Evolutionary conservation across 1,140 invertebrate genomes (phyloP), one percentile per base, ranked within the genome.

Genomic region (Protaetia brevitarsis): DNA sequence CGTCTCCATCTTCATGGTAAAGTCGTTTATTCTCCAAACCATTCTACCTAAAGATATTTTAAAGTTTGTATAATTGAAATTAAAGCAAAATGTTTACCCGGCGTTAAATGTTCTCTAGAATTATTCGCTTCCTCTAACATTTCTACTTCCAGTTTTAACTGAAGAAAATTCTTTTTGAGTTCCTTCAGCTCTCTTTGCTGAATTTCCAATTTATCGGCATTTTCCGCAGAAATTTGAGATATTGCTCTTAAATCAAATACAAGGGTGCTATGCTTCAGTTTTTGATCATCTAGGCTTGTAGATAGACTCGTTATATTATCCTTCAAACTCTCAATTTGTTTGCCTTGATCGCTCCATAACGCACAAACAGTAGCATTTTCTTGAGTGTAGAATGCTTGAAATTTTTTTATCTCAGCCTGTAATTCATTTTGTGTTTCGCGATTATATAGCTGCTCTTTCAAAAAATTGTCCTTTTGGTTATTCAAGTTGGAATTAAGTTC

Each of bases 11-110:
- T 88, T 86, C 10, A 83, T 78, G 1, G 82, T 75, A 68, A 86
- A 88, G 58, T 86, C 81, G 67, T 85, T 84, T 66, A 91, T 87
- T 69, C 85, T 81, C 88, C 88, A 91, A 28, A 90, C 79, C 4
- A 89, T 73, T 29, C 85, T 83, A 7, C 88, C 88, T 83, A 65
- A 68, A 70, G 16, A 16, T 37, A 64, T 57, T 13, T 21, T 56
- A 56, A 56, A 23, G 4, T 2, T 23, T 28, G 2, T 16, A 37
- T 11, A 13, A 37, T 10, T 11, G 29, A 6, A 60, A 5, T 60
- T 5, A 19, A 63, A 36, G 16, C 68, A 77, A 63, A 36, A 36
- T 36, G 37, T 13, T 63, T 63, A 64, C 62, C 60, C 8, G 60
- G 60, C 26, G 19, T 16, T n/a, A 5, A 11, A 11, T 30, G 31